Conservation (phyloP, 1,140 invertebrate genomes). For the Drosophila aff. region DNA sequence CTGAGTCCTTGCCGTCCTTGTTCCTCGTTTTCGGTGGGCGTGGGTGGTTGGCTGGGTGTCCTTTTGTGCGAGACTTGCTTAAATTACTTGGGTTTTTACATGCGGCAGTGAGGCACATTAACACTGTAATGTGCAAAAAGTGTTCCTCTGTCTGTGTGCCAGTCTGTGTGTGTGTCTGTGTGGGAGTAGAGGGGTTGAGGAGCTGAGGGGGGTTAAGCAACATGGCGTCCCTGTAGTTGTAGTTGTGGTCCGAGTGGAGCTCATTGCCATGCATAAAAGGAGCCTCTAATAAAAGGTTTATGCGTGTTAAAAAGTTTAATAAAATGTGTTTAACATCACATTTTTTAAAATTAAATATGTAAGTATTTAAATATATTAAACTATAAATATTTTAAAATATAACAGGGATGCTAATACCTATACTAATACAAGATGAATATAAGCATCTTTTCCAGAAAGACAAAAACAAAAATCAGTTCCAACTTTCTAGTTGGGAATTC, state of each 20-base stretch:
- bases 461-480: background rate
- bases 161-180: slow-evolving; percentile 22
- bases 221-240: slow-evolving; percentile 74
- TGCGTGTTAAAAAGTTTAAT: background rate
- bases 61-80: slow-evolving; percentile 64
- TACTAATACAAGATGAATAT: too few relatives aligned
- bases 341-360: background rate
- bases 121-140: slow-evolving; percentile 85
- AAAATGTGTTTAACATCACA: background rate
- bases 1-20: slow-evolving; percentile 17
- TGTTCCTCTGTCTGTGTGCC: slow-evolving; percentile 43
- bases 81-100: slow-evolving; percentile 84
- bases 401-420: background rate
- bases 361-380: background rate
- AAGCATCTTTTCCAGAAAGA: background rate
- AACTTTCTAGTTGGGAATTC: background rate
- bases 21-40: slow-evolving; percentile 11
- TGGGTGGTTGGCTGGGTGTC: slow-evolving; percentile 1
- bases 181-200: background rate
- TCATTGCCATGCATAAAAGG: slow-evolving; percentile 70
- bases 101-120: slow-evolving; percentile 85
- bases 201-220: slow-evolving; percentile 48
- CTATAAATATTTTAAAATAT: too few relatives aligned
- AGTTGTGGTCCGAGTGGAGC: slow-evolving; percentile 59
- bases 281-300: slow-evolving; percentile 19